Conservation (phyloP, 2,797 vertebrate species). For the Steatocranus sp. region DNA sequence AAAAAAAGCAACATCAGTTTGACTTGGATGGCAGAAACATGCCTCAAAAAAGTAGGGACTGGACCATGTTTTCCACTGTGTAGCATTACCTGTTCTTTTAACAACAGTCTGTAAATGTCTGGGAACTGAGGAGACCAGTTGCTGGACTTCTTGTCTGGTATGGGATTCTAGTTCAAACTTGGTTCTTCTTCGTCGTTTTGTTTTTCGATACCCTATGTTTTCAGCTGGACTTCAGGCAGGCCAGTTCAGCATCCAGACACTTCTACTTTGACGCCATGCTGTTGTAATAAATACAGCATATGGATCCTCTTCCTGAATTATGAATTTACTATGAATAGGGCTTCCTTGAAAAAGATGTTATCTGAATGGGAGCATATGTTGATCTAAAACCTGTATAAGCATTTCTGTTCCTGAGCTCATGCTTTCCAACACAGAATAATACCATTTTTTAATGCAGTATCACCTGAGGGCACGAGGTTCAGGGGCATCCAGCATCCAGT, state of each 20-base stretch:
- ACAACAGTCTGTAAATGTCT: neutral
- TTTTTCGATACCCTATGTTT: neutral
- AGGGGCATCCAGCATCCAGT: neutral
- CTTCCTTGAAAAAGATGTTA: neutral
- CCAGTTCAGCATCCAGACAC: neutral
- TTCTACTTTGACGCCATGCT: neutral
- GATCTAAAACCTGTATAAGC: neutral
- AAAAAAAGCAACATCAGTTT: neutral
- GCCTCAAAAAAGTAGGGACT: neutral
- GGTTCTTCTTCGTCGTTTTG: neutral
- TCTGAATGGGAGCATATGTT: neutral
- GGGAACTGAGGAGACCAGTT: neutral
- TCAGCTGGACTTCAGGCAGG: neutral
- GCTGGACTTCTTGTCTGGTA: neutral
- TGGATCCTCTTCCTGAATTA: neutral
- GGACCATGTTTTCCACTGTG: neutral
- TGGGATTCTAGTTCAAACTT: neutral
- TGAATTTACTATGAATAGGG: neutral
- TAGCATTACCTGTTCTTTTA: neutral
- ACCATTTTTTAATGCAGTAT: neutral
- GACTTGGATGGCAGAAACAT: neutral
- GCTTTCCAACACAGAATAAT: neutral
- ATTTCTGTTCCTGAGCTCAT: neutral
- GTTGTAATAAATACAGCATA: neutral
- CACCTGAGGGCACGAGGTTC: neutral